Conservation (phyloP, 2,797 vertebrate genomes). For the Mus minutoides region DNA sequence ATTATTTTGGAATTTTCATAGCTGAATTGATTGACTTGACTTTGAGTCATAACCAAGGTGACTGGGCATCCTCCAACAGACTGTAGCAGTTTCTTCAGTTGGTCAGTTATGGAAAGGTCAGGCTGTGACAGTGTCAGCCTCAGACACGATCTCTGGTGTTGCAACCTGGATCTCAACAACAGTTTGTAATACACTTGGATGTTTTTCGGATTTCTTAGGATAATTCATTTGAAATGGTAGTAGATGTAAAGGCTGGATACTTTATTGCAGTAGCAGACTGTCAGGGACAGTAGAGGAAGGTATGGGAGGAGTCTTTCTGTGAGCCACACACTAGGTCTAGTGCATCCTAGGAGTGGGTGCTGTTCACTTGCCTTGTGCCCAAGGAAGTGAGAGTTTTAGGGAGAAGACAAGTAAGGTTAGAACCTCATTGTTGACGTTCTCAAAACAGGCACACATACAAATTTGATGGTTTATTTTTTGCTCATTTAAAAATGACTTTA, state of each 20-base stretch:
- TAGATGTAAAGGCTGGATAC: not conserved
- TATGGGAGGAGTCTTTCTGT: not conserved
- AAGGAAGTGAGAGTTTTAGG: not conserved
- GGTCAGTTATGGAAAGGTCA: conserved; percentile 63
- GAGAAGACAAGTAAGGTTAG: not conserved
- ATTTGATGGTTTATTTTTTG: conserved; percentile 44
- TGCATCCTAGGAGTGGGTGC: not conserved
- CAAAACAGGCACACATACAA: conserved; percentile 26
- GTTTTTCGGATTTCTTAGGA: not conserved
- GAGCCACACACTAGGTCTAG: not conserved
- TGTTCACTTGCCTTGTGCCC: not conserved
- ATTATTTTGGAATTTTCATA: not conserved
- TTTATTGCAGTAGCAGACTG: conserved; percentile 1
- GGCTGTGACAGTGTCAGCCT: conserved; percentile 32
- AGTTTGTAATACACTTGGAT: conserved; percentile 46
- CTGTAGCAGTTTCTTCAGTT: conserved; percentile 48
- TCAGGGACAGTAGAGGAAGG: not conserved
- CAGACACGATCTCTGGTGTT: conserved; percentile 14
- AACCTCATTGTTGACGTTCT: not conserved
- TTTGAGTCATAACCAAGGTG: conserved; percentile 32
- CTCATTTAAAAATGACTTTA: conserved; percentile 48
- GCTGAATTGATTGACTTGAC: conserved; percentile 23
- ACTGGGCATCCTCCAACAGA: conserved; percentile 43
- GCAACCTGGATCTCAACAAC: not conserved
- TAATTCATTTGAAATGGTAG: conserved; percentile 46